Evolutionary conservation across 2,113 vertebrate genomes (phyloP).

Genomic region (Antigone vipio): DNA sequence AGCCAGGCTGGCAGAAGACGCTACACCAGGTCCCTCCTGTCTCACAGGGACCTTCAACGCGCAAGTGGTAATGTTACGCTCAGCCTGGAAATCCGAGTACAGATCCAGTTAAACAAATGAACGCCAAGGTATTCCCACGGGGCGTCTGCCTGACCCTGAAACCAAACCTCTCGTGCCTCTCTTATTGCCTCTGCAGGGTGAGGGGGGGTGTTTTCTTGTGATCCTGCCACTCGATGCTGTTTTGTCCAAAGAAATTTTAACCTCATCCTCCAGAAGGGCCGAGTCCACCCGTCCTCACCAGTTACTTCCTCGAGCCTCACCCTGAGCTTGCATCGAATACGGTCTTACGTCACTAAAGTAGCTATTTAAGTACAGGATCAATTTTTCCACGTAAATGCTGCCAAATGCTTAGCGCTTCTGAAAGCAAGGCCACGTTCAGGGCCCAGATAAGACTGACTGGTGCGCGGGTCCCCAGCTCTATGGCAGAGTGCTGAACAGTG

Average conservation of each 20-base stretch:
- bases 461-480: accelerated
- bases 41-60: background rate
- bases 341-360: background rate
- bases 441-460: background rate
- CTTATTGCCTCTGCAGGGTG: background rate
- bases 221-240: background rate
- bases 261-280: background rate
- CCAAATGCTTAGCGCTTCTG: background rate
- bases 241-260: background rate
- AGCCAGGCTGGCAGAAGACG: background rate
- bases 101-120: background rate
- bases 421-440: background rate
- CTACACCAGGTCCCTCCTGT: background rate
- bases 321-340: background rate
- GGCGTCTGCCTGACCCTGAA: background rate
- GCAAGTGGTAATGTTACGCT: accelerated
- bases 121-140: background rate
- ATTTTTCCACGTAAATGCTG: background rate
- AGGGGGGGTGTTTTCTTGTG: background rate
- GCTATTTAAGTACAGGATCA: slow-evolving; percentile 19
- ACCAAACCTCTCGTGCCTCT: background rate
- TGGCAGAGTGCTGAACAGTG: background rate
- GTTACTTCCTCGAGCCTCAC: background rate
- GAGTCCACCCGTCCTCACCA: background rate
- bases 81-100: background rate